Evolutionary conservation across 1,140 invertebrate genomes (phyloP), one percentile per base, ranked within the genome.

Genomic region (Conopomorpha cramerella): DNA sequence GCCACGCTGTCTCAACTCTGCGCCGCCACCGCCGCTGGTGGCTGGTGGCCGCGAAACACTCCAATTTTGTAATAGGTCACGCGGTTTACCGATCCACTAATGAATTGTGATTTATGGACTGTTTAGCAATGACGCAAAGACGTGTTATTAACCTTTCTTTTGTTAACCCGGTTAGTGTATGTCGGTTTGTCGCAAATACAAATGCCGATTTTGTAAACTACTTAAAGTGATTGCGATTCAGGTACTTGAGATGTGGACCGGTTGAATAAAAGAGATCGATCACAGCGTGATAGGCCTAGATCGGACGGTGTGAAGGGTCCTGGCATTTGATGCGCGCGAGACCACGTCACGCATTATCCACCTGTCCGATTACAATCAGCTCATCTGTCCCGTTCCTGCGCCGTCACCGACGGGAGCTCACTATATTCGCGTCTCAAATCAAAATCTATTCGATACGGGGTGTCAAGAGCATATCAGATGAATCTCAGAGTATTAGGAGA

Each of bases 291-390:
- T 23, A 23, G 19, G 19, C 19, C 4, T n/a, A n/a, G n/a, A n/a
- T n/a, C n/a, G n/a, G n/a, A n/a, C n/a, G n/a, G n/a, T n/a, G n/a
- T n/a, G n/a, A n/a, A n/a, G n/a, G n/a, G n/a, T n/a, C n/a, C n/a
- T n/a, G n/a, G n/a, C n/a, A n/a, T n/a, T n/a, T n/a, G n/a, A n/a
- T n/a, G n/a, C n/a, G 36, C 28, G 28, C 37, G 46, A 46, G 39
- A n/a, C n/a, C n/a, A n/a, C n/a, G n/a, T 38, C 50, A 45, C 49
- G 39, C 53, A 53, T 72, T 62, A 66, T 46, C 46, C 64, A 64
- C 58, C 68, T 73, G 68, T 71, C 68, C 62, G 66, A 68, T 66
- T 67, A 67, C 46, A 51, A 71, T 71, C 66, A 66, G 53, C 55
- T 60, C 55, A 48, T 55, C 51, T 65, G 49, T 25, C 25, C 16